Conservation (phyloP, 2,113 vertebrate species). For the Chaenogobius annularis region DNA sequence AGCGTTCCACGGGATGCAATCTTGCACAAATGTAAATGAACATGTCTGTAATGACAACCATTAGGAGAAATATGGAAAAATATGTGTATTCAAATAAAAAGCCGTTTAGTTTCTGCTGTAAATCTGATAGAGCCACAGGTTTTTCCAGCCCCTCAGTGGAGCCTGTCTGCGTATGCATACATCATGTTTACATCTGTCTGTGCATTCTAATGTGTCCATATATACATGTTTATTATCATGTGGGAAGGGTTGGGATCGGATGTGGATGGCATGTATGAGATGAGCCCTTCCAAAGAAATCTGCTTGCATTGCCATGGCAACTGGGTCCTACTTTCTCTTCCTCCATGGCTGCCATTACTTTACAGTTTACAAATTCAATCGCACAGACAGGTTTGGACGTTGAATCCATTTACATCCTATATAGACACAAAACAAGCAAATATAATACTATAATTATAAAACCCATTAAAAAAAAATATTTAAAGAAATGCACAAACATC, state of each 20-base stretch:
- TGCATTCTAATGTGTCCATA: conserved; percentile 6
- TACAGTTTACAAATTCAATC: conserved; percentile 42
- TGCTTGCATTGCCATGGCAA: conserved; percentile 74
- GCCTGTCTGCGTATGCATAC: not conserved
- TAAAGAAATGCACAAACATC: conserved; percentile 26
- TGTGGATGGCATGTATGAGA: conserved; percentile 46
- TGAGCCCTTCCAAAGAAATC: conserved; percentile 54
- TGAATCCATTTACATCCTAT: not conserved
- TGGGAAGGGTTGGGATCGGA: conserved; percentile 32
- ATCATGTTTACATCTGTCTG: not conserved
- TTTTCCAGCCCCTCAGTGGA: not conserved
- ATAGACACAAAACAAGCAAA: not conserved
- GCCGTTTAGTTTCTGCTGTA: not conserved
- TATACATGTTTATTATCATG: conserved; percentile 36
- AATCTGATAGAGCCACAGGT: conserved; percentile 3
- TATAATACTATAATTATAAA: not conserved
- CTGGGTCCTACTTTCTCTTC: conserved; percentile 54
- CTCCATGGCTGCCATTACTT: conserved; percentile 36
- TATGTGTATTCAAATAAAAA: not conserved
- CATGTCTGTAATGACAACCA: conserved; percentile 1
- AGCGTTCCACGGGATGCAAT: not conserved
- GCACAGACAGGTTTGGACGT: not conserved
- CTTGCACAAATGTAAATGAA: not conserved
- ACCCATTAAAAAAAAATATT: not conserved
- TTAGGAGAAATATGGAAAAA: not conserved